A percentile compares a stretch with the other conserved stretches of the same genome.
Evolutionary conservation across 2,113 vertebrate genomes (phyloP).

Genomic region (Burhinus oedicnemus): DNA sequence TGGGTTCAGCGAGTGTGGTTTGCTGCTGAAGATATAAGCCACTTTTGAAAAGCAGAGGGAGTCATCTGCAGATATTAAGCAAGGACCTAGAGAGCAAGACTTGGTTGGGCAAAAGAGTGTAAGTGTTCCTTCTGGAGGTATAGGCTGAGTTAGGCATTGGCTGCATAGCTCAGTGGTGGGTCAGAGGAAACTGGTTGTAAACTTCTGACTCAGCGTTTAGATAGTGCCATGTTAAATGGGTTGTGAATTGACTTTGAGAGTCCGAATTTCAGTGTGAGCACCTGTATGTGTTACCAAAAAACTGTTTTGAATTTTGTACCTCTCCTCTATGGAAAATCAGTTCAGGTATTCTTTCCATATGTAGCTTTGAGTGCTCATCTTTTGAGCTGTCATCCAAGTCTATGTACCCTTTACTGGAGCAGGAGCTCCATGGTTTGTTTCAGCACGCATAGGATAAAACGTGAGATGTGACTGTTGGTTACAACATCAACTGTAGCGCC

Average conservation of each 20-base stretch:
- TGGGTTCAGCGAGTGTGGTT: not conserved
- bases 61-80: not conserved
- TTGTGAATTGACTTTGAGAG: not conserved
- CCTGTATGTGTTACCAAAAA: not conserved
- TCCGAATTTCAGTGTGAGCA: not conserved
- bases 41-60: not conserved
- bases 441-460: not conserved
- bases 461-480: not conserved
- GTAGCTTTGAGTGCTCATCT: not conserved
- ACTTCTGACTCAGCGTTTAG: not conserved
- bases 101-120: not conserved
- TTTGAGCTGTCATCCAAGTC: not conserved
- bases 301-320: not conserved
- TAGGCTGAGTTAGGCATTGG: not conserved
- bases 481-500: not conserved
- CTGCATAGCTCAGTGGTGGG: not conserved
- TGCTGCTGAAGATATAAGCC: not conserved
- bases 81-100: not conserved
- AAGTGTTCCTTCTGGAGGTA: not conserved
- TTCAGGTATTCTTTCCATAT: not conserved
- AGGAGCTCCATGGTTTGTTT: not conserved
- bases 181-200: not conserved
- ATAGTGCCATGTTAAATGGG: not conserved
- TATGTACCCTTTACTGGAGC: not conserved
- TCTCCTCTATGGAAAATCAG: not conserved